Evolutionary conservation across 2,113 vertebrate species (phyloP), one percentile per base, ranked within the genome.

Genomic region (Rhinogobius similis): DNA sequence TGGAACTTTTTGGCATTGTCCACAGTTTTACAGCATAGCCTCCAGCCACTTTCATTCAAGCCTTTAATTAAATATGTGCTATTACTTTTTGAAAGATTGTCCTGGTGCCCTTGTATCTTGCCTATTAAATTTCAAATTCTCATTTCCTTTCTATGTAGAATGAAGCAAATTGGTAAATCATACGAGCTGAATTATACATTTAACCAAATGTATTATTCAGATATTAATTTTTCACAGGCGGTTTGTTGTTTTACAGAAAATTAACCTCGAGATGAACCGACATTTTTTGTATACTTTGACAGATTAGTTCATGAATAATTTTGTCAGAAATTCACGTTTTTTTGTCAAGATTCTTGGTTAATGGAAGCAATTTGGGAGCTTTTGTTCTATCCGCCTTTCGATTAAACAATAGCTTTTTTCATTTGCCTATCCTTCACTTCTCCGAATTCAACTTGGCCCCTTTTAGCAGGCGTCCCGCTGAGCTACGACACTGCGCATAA

Each of bases 151-250:
- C 72, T 58, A 65, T 82, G 55, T 58, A 36, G 58, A 61, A 73
- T 68, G 72, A 79, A 50, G 56, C 46, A 74, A 75, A 88, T 81
- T 65, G 7, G 73, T 76, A 68, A 84, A 84, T 85, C 68, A 68
- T 62, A 78, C 78, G 78, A 82, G 77, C 83, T 90, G 73, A 91
- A 90, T 90, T 83, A 88, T 89, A 82, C 69, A 90, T 88, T 85
- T 75, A 44, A 39, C 26, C 13, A 77, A 72, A 89, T 88, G 80
- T 82, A 87, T 88, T 85, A 90, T 89, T 90, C 77, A 87, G 68
- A 53, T 67, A 77, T 82, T 76, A 70, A 91, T 89, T 85, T 81
- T 66, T 86, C 72, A 64, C 63, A 66, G 75, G 65, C 74, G 62
- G 79, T 82, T 85, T 87, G 85, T 86, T 87, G 75, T 85, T 86